Evolutionary conservation across 2,888 invertebrate genomes (phyloP), one percentile per base, ranked within the genome.

Genomic region (Molanna angustata): DNA sequence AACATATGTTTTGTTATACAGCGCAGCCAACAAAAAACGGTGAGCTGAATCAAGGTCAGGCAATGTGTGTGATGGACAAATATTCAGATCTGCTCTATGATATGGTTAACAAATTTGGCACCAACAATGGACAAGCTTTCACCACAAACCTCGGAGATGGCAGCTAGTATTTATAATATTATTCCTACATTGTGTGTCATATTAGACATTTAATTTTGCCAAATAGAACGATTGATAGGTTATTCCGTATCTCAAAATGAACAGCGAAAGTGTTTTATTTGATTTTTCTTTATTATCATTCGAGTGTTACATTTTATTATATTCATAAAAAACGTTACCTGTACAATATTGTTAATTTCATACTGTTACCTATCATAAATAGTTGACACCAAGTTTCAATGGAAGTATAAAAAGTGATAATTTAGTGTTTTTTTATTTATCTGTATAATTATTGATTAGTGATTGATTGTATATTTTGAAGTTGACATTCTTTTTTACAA

Each of bases 41-140:
- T 49, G 72, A 72, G 42, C 21, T 56, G 21, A 56, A 56, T 42
- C 58, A 59, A 27, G 58, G 52, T n/a, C 58, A 58, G 60, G 72
- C 71, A 61, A 66, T 71, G 69, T 76, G 79, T 22, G 73, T 82
- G 62, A 81, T 82, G 62, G 82, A 82, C 58, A 80, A 82, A 61
- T 83, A 82, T 66, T 80, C 82, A 9, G 83, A 83, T 64, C 76
- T 83, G 27, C 68, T 83, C 13, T 76, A 80, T 39, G 74, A 76
- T 61, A 72, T 77, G 72, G 74, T 76, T 40, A 73, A 69, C 57
- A 73, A 75, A 49, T 72, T 72, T 63, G 61, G 59, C 20, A 50
- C 48, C 6, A 58, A 41, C 41, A 54, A 56, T 33, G 43, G 50
- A n/a, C 39, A 46, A 13, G 19, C 41, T 11, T 40, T 49, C 14